Percentiles rank a stretch among this genome's conserved stretches.
Evolutionary conservation across 64 coral and sea anemone genomes (phyloP).

Genomic region (Montipora foliosa): DNA sequence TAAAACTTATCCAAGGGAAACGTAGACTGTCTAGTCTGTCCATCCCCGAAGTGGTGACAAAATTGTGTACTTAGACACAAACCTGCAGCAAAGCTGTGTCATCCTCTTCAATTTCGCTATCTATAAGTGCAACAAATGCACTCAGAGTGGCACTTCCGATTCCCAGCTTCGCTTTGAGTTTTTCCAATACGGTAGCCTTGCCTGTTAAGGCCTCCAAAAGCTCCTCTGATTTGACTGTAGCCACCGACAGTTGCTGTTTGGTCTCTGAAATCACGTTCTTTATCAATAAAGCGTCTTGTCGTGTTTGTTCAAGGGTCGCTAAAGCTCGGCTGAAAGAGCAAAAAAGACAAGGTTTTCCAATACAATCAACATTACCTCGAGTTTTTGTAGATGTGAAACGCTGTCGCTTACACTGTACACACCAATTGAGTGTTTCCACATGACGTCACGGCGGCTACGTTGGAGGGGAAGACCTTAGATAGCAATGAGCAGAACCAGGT

Average conservation of each 20-base stretch:
- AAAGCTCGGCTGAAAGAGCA: constrained; percentile 69
- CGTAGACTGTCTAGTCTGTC: too few species aligned
- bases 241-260: constrained; percentile 75
- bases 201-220: constrained; percentile 83
- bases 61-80: neutral
- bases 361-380: neutral
- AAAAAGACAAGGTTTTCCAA: neutral
- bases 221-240: constrained; percentile 73
- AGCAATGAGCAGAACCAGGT: too few species aligned
- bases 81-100: constrained; percentile 77
- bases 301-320: constrained; percentile 85
- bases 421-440: too few species aligned
- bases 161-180: constrained; percentile 96
- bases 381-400: too few species aligned
- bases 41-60: too few species aligned
- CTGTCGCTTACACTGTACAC: too few species aligned
- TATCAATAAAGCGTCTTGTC: constrained; percentile 85
- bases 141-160: constrained; percentile 89
- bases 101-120: constrained; percentile 97
- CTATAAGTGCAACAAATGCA: constrained; percentile 92
- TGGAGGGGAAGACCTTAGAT: too few species aligned
- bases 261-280: constrained; percentile 88
- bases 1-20: too few species aligned
- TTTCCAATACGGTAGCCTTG: constrained; percentile 91
- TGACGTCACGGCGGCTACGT: too few species aligned